phyloP scores from a whole-genome alignment of 2,113 vertebrate species.

The Nycticorax nycticorax region DNA sequence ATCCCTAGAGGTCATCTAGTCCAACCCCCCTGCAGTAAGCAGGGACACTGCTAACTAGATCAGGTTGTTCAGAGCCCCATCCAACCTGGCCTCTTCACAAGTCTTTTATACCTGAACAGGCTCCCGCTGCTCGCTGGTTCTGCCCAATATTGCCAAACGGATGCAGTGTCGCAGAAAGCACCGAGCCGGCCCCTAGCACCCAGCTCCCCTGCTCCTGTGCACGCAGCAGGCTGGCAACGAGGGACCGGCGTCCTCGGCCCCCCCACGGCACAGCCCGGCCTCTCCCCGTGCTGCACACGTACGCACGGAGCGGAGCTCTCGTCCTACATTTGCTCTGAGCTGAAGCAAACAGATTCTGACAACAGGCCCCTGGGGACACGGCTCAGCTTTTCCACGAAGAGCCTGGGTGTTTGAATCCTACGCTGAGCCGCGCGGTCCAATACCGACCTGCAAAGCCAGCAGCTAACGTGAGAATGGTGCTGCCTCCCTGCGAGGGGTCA shows the following conservation, averaged over 20 bases:
- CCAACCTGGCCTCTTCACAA: no score
- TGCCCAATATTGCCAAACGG: not conserved
- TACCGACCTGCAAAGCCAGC: not conserved
- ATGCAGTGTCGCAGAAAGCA: not conserved
- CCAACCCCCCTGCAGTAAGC: no score
- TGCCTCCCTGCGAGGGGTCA: not conserved
- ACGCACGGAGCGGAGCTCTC: rapidly evolving
- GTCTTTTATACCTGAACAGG: not conserved
- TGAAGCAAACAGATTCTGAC: not conserved
- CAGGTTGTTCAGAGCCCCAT: no score
- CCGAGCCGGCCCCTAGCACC: not conserved
- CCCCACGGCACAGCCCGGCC: not conserved
- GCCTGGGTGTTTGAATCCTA: not conserved
- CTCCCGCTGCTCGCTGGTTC: not conserved
- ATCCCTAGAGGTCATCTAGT: no score
- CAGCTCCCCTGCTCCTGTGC: not conserved
- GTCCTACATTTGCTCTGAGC: not conserved
- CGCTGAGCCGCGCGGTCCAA: rapidly evolving
- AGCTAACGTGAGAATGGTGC: rapidly evolving
- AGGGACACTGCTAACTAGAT: no score
- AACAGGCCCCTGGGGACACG: not conserved
- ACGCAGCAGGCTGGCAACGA: not conserved
- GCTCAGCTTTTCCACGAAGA: not conserved
- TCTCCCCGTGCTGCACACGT: not conserved
- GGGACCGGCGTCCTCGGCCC: not conserved